Evolutionary conservation across 2,113 vertebrate species (phyloP).

Genomic region (Bombycilla garrulus): DNA sequence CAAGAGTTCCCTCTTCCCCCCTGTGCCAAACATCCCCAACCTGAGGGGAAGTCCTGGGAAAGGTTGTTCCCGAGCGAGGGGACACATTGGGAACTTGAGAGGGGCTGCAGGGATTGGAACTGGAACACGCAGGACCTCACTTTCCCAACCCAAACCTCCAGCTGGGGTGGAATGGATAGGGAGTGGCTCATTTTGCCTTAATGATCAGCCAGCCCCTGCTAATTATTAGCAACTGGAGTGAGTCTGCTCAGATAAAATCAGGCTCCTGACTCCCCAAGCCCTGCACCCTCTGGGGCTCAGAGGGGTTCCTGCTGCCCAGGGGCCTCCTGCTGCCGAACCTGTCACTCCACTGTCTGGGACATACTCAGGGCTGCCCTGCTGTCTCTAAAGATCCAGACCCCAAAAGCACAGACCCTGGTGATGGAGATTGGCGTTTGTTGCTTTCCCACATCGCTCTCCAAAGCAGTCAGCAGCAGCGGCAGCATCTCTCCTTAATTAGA

Average conservation of each 20-base stretch:
- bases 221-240: conserved; percentile 22
- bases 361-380: not conserved
- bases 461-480: conserved; percentile 20
- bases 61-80: not conserved
- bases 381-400: not conserved
- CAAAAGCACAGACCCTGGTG: not conserved
- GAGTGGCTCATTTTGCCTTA: conserved; percentile 7
- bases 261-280: not conserved
- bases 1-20: not conserved
- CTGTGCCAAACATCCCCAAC: not conserved
- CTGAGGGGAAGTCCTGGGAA: not conserved
- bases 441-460: not conserved
- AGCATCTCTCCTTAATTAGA: conserved; percentile 44
- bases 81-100: accelerated
- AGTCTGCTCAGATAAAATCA: conserved; percentile 29
- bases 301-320: not conserved
- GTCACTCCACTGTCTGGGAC: not conserved
- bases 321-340: not conserved
- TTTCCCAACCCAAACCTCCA: not conserved
- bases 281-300: not conserved
- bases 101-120: accelerated
- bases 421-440: not conserved
- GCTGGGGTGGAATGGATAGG: not conserved
- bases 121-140: not conserved
- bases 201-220: conserved; percentile 18